These are phyloP conservation scores for Lethrus apterus DNA, from an alignment of 1,140 invertebrate genomes.

Conservation along the genomic window DNA sequence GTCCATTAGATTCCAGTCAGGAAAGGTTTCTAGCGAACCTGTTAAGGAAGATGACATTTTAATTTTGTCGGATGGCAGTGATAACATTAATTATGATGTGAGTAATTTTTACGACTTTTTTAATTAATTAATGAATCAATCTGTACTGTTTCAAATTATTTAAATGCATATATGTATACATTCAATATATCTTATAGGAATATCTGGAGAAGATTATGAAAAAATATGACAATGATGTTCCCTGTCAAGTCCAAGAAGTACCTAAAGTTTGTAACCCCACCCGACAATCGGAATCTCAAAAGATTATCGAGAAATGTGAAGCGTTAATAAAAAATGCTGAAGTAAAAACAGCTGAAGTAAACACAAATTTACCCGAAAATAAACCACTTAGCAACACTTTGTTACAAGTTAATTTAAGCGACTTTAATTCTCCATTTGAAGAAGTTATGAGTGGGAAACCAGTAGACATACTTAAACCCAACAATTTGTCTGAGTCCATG, in stretches of 20 bases:
- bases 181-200: constrained; percentile 23
- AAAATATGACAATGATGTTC: constrained; percentile 16
- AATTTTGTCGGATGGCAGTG: neutral
- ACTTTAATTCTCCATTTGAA: constrained; percentile 6
- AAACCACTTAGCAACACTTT: constrained; percentile 14
- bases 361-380: neutral
- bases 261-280: constrained; percentile 1
- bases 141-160: constrained; percentile 8
- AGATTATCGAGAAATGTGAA: constrained; percentile 5
- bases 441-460: neutral
- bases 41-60: neutral
- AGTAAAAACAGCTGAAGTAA: neutral
- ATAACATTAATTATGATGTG: too few species aligned
- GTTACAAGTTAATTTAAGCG: constrained; percentile 13
- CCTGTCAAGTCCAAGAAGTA: neutral
- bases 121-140: too few species aligned
- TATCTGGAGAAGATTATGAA: constrained; percentile 22
- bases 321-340: neutral
- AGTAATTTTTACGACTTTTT: too few species aligned
- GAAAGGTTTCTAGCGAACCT: neutral
- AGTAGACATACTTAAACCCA: too few species aligned
- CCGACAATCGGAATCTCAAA: constrained; percentile 14
- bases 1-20: constrained; percentile 18
- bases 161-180: constrained; percentile 5
- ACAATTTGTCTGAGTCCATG: neutral